Percentiles rank a stretch among this genome's conserved stretches.
Evolutionary conservation across 1,140 invertebrate genomes (phyloP).

Genomic region (Zaprionus kolodkinae): DNA sequence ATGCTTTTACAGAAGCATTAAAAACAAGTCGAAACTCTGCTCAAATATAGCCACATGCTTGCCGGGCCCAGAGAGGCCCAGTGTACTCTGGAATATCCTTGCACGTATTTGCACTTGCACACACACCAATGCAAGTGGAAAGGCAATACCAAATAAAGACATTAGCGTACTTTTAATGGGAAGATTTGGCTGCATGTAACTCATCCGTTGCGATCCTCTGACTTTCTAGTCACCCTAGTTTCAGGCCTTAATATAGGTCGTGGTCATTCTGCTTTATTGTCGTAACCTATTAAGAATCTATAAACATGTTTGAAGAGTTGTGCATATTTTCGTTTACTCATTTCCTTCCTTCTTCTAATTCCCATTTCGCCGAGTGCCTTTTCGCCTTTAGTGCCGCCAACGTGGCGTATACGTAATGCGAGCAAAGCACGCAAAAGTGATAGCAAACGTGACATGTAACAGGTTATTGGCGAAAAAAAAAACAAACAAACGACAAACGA

Average conservation of each 20-base stretch:
- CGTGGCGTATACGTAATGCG: conserved; percentile 54
- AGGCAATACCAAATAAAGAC: neutral
- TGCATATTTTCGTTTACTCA: conserved; percentile 1
- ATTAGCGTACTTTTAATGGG: conserved; percentile 4
- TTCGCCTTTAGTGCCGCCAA: neutral
- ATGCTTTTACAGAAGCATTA: conserved; percentile 28
- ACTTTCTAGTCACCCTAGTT: neutral
- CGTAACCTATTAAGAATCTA: neutral
- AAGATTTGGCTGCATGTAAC: neutral
- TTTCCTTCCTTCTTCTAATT: conserved; percentile 1
- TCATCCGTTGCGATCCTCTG: neutral
- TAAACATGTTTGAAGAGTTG: neutral
- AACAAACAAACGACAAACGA: conserved; percentile 39
- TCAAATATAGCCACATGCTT: neutral
- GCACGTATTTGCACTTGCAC: neutral
- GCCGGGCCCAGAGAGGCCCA: neutral
- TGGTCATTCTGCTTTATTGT: conserved; percentile 2
- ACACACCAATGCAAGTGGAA: neutral
- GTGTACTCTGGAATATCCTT: neutral
- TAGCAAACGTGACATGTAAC: conserved; percentile 61
- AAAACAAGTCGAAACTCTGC: conserved; percentile 3
- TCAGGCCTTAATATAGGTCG: neutral
- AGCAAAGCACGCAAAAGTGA: conserved; percentile 28
- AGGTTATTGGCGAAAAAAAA: conserved; percentile 64
- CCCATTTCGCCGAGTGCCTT: neutral